Base-by-base conservation (phyloP, 35 echinoderm and acorn worm genomes). In the Strongylocentrotus purpuratus region DNA sequence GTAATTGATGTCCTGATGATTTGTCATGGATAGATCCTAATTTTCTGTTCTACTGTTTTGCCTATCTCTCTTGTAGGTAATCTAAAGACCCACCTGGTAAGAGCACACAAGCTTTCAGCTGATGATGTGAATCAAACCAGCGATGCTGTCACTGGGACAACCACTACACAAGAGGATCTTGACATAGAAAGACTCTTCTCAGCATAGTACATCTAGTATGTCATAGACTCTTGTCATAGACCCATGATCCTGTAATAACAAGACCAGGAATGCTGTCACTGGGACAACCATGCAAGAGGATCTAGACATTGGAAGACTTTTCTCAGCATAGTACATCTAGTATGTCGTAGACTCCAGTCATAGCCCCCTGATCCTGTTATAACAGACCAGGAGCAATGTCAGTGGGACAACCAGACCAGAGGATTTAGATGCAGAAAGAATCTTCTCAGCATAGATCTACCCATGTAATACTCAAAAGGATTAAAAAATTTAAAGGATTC, bases 31-130 rank as follows among this genome's bases (percentile, higher is more conserved):
- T 78, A 78, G 20, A 28, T 2, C 20, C 65, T 5, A 7, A 78
- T 78, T n/a, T 78, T 20, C 8, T 78, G 25, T 78, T 78, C 65
- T n/a, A 78, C 5, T 78, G 20, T 78, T 28, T 78, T 78, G 65
- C 65, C 28, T 78, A 78, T 28, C 35, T 28, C 5, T 48, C 33
- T 33, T 85, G 31, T 13, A 94, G 94, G 94, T 22, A 94, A 94
- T 46, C 71, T 94, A 31, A 94, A 94, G 70, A 85, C 85, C 20
- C 94, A 94, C 35, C 65, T 94, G 10, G 13, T 85, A 17, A 33
- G 94, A 48, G 45, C 47, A 32, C 94, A 94, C 70, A 45, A 22
- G 61, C 58, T 41, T 5, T 46, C 87, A 45, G 6, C 87, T 3
- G 87, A 89, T 25, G 87, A 31, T 89, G 87, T 89, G 12, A 45